Evolutionary conservation across 1,140 invertebrate genomes (phyloP).

Genomic region (Gonioctena quinquepunctata): DNA sequence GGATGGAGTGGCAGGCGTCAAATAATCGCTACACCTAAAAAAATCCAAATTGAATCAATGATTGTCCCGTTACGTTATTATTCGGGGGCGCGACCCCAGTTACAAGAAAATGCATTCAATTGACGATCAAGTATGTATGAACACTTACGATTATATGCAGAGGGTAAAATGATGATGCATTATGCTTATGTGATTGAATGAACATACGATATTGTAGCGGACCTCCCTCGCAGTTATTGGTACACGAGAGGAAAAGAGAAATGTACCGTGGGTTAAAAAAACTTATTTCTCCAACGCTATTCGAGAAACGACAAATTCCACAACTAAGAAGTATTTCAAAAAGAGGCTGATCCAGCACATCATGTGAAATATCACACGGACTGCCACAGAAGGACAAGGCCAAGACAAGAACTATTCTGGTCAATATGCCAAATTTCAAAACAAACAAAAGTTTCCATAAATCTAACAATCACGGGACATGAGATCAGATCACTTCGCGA

Average conservation of each 20-base stretch:
- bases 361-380: too few relatives aligned
- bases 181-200: conserved; percentile 43
- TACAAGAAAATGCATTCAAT: conserved; percentile 49
- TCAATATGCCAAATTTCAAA: too few relatives aligned
- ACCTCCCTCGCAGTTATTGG: not conserved
- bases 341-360: too few relatives aligned
- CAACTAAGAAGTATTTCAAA: too few relatives aligned
- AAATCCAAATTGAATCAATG: conserved; percentile 55
- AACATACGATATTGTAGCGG: not conserved
- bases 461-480: too few relatives aligned
- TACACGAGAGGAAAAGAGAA: not conserved
- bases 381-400: too few relatives aligned
- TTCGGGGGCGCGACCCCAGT: conserved; percentile 43
- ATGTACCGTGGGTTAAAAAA: too few relatives aligned
- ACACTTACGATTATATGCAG: conserved; percentile 48
- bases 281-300: too few relatives aligned
- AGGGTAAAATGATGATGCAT: conserved; percentile 39
- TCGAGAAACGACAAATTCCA: too few relatives aligned
- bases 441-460: too few relatives aligned
- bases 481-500: too few relatives aligned
- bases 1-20: conserved; percentile 35
- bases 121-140: conserved; percentile 52
- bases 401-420: too few relatives aligned
- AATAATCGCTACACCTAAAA: conserved; percentile 55
- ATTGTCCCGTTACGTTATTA: conserved; percentile 52